These are phyloP conservation scores for Xestia sexstrigata DNA, from an alignment of 2,888 invertebrate species.

Conservation along the genomic window DNA sequence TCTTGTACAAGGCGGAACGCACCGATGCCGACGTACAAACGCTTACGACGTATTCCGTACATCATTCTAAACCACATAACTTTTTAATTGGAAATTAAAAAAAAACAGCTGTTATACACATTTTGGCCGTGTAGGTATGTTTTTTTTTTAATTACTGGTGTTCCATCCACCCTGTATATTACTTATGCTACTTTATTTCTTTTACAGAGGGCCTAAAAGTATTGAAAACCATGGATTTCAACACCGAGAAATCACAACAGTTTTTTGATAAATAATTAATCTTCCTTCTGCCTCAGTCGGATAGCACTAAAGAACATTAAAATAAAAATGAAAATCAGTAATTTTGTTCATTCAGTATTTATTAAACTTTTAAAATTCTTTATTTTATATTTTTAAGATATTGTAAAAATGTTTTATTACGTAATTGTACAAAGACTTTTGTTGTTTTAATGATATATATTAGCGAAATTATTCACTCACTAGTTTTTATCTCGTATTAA, in stretches of 20 bases:
- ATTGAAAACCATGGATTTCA: constrained; percentile 75
- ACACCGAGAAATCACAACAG: constrained; percentile 80
- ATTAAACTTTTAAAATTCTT: constrained; percentile 84
- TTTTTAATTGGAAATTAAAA: too few species aligned
- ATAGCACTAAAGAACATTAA: constrained; percentile 53
- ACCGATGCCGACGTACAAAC: too few species aligned
- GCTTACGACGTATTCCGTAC: too few species aligned
- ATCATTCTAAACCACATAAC: too few species aligned
- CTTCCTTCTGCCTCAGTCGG: constrained; percentile 13
- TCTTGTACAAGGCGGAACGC: neutral
- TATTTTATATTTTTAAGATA: constrained; percentile 84
- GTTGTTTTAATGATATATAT: constrained; percentile 77
- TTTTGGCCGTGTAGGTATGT: too few species aligned
- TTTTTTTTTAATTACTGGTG: too few species aligned
- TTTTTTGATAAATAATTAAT: constrained; percentile 72
- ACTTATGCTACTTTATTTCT: constrained; percentile 33
- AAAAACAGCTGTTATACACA: too few species aligned
- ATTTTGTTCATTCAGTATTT: constrained; percentile 83
- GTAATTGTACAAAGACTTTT: constrained; percentile 85
- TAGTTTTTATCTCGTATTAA: constrained; percentile 68
- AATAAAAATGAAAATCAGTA: constrained; percentile 71
- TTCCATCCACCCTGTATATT: neutral
- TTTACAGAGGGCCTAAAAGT: constrained; percentile 87
- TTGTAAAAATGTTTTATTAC: constrained; percentile 87
- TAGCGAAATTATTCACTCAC: constrained; percentile 71